Evolutionary conservation across 2,888 invertebrate genomes (phyloP).

Genomic region (Drosophila eohydei): DNA sequence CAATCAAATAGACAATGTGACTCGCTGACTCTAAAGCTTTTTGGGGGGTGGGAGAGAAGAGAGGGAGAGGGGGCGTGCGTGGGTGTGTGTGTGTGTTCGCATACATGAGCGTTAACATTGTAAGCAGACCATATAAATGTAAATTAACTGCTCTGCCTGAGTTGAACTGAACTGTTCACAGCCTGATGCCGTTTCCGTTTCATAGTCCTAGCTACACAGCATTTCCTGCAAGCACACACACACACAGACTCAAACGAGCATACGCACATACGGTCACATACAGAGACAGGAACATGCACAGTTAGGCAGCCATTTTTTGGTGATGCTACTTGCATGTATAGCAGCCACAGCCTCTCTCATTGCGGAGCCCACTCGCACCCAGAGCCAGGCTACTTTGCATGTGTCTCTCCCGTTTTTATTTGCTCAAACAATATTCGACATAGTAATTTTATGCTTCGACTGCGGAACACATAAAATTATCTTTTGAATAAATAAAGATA

Average conservation of each 20-base stretch:
- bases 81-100: constrained; percentile 33
- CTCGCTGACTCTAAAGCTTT: constrained; percentile 70
- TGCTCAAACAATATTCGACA: constrained; percentile 80
- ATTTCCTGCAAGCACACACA: constrained; percentile 61
- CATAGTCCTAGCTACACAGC: constrained; percentile 74
- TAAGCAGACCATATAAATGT: constrained; percentile 81
- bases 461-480: constrained; percentile 80
- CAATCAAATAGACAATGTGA: constrained; percentile 72
- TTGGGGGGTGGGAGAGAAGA: background rate
- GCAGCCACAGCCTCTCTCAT: constrained; percentile 29
- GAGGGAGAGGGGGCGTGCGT: background rate
- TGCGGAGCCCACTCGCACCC: background rate
- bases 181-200: constrained; percentile 79
- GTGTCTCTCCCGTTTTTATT: constrained; percentile 76
- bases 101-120: constrained; percentile 79
- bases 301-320: constrained; percentile 77
- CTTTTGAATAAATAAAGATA: constrained; percentile 80
- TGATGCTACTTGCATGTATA: constrained; percentile 68
- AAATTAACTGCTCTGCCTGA: constrained; percentile 72
- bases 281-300: constrained; percentile 31
- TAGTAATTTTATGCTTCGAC: constrained; percentile 80
- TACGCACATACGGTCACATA: constrained; percentile 11
- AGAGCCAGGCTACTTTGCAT: constrained; percentile 60
- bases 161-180: constrained; percentile 58
- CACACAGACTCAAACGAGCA: constrained; percentile 4